Conservation (phyloP, 2,888 invertebrate species). For the Athalia cordata region DNA sequence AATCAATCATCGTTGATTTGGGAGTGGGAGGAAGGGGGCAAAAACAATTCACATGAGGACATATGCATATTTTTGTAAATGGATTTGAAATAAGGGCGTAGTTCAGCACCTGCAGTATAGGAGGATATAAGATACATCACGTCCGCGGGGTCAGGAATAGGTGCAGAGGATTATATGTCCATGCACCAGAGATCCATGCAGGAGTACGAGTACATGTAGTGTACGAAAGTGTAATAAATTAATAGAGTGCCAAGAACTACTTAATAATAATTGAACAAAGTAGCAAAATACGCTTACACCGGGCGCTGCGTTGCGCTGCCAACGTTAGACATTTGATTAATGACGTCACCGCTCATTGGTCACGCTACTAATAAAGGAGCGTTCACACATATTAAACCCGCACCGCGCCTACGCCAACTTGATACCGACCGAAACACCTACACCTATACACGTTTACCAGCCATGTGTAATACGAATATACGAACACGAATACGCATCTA, state of each 20-base stretch:
- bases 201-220: neutral
- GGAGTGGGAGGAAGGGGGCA: no score
- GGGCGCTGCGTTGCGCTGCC: slow-evolving; percentile 43
- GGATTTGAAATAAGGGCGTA: no score
- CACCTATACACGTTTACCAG: neutral
- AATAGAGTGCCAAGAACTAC: slow-evolving; percentile 34
- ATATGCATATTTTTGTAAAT: no score
- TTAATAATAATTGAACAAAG: slow-evolving; percentile 39
- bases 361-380: slow-evolving; percentile 73
- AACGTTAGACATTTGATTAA: slow-evolving; percentile 71
- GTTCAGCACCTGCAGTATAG: no score
- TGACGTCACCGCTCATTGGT: slow-evolving; percentile 71
- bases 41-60: no score
- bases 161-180: no score
- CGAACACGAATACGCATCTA: slow-evolving; percentile 6
- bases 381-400: slow-evolving; percentile 70
- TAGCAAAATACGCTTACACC: slow-evolving; percentile 36
- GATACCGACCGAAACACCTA: neutral
- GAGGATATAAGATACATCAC: no score
- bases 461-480: neutral
- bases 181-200: neutral
- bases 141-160: neutral
- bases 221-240: slow-evolving; percentile 23
- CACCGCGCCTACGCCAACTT: slow-evolving; percentile 55
- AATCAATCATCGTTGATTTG: no score